Evolutionary conservation across 1,140 invertebrate genomes (phyloP).

Genomic region (Tetragnatha versicolor): DNA sequence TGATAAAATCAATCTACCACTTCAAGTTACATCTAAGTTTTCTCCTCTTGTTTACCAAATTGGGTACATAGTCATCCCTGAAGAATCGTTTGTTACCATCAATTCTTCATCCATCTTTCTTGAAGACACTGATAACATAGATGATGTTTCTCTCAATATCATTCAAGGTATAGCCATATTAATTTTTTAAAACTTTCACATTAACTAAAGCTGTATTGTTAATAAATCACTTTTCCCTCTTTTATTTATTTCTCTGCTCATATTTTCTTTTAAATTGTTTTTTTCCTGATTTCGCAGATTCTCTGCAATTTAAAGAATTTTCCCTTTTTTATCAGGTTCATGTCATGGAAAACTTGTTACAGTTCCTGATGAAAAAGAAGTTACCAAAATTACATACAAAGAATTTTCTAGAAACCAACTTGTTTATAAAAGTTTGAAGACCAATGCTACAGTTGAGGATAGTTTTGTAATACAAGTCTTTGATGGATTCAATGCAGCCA

Average conservation of each 20-base stretch:
- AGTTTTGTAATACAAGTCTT: conserved; percentile 30
- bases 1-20: conserved; percentile 9
- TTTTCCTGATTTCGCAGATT: too few relatives aligned
- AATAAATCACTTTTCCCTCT: too few relatives aligned
- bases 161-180: conserved; percentile 61
- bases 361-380: conserved; percentile 14
- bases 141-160: conserved; percentile 62
- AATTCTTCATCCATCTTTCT: conserved; percentile 53
- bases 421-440: conserved; percentile 23
- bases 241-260: too few relatives aligned
- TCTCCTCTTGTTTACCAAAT: conserved; percentile 20
- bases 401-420: conserved; percentile 8
- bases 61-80: conserved; percentile 11
- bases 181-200: too few relatives aligned
- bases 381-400: not conserved
- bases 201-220: too few relatives aligned
- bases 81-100: conserved; percentile 28
- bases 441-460: not conserved
- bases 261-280: too few relatives aligned
- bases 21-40: conserved; percentile 25
- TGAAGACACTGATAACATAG: conserved; percentile 64
- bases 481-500: conserved; percentile 32
- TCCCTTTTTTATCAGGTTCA: conserved; percentile 2
- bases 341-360: conserved; percentile 19
- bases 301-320: not conserved